A percentile compares a stretch with the other conserved stretches of the same genome.
Evolutionary conservation across 1,140 invertebrate genomes (phyloP).

Genomic region (Lerema accius): DNA sequence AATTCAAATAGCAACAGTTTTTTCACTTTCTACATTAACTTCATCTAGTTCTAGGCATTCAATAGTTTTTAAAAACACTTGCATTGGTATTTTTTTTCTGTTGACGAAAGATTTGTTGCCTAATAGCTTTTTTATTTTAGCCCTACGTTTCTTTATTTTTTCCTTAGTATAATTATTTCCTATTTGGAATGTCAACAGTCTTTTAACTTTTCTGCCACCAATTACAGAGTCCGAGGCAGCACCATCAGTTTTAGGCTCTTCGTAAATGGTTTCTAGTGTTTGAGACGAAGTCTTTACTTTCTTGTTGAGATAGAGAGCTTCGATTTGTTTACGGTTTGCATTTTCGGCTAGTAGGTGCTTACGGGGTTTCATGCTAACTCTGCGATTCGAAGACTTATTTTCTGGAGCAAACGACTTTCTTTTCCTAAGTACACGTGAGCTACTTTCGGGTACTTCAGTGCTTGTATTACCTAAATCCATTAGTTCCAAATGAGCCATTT

Average conservation of each 20-base stretch:
- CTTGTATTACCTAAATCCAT: conserved; percentile 63
- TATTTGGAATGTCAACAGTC: conserved; percentile 75
- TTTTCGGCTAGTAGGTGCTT: conserved; percentile 65
- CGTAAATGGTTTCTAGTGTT: conserved; percentile 76
- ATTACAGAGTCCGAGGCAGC: conserved; percentile 56
- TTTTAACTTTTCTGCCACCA: conserved; percentile 71
- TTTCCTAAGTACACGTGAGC: conserved; percentile 66
- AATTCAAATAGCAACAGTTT: conserved; percentile 45
- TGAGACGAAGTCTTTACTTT: conserved; percentile 68
- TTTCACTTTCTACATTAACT: conserved; percentile 52
- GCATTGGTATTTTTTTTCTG: conserved; percentile 77
- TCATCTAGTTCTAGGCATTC: conserved; percentile 76
- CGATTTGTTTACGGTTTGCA: conserved; percentile 72
- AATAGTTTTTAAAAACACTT: conserved; percentile 73
- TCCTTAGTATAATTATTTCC: conserved; percentile 76
- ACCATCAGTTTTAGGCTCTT: conserved; percentile 65
- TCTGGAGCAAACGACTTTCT: conserved; percentile 64
- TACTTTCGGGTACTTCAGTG: conserved; percentile 41
- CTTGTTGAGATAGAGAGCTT: conserved; percentile 74
- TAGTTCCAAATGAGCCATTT: conserved; percentile 75
- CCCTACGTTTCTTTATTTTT: conserved; percentile 74
- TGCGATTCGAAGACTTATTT: conserved; percentile 64
- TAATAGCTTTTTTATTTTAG: conserved; percentile 74
- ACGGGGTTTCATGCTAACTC: conserved; percentile 72
- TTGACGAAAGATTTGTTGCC: conserved; percentile 75